Evolutionary conservation across 2,797 vertebrate genomes (phyloP).

Genomic region (Sphenopsis melanotis): DNA sequence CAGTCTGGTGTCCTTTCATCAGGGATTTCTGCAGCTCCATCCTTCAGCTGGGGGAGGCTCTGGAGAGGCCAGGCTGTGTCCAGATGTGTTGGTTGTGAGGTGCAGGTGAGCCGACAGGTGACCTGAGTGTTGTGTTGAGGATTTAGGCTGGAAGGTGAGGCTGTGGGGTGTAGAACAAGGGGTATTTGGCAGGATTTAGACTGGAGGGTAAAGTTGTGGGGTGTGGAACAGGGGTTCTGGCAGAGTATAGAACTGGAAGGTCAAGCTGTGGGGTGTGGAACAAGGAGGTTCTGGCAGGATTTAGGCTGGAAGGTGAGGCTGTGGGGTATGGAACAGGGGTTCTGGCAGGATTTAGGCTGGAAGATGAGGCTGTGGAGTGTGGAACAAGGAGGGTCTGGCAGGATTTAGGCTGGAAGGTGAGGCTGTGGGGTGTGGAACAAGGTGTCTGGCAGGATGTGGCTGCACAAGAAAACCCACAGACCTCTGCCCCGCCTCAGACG

Average conservation of each 20-base stretch:
- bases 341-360: not conserved
- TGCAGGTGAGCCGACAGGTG: not conserved
- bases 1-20: not conserved
- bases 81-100: not conserved
- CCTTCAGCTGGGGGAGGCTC: not conserved
- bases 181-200: not conserved
- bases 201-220: not conserved
- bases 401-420: not conserved
- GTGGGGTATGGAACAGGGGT: not conserved
- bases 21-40: not conserved
- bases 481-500: rapidly evolving
- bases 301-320: not conserved
- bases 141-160: not conserved
- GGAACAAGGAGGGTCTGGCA: not conserved
- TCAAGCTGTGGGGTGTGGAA: not conserved
- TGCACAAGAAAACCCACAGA: not conserved
- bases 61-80: not conserved
- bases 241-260: not conserved
- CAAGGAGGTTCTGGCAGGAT: not conserved
- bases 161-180: too few species aligned
- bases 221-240: too few species aligned
- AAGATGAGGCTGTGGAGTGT: not conserved
- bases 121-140: not conserved
- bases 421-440: not conserved
- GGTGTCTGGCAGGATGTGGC: not conserved